Percentiles rank a stretch among this genome's conserved stretches.
Evolutionary conservation across 2,797 vertebrate genomes (phyloP).

Genomic region (Sarcoramphus papa): DNA sequence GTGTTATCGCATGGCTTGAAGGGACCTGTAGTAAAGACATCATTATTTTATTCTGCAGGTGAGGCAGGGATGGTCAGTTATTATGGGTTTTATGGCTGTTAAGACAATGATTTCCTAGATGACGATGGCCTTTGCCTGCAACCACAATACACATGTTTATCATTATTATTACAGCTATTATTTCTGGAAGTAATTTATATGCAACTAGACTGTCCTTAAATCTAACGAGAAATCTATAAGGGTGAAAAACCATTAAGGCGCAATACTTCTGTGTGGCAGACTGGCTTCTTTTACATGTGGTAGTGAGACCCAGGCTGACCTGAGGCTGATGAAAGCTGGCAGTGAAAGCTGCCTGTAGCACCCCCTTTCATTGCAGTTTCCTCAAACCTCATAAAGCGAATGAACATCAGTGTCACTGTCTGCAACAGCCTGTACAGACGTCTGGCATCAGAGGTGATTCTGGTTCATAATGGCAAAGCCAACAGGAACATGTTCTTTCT

Average conservation of each 20-base stretch:
- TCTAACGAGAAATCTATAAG: neutral
- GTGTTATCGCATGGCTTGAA: neutral
- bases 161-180: neutral
- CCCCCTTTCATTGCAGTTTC: neutral
- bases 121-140: neutral
- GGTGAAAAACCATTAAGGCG: neutral
- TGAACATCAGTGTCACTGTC: neutral
- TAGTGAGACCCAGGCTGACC: neutral
- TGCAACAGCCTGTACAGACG: neutral
- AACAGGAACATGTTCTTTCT: neutral
- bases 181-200: neutral
- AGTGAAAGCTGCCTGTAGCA: neutral
- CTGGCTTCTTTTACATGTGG: neutral
- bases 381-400: neutral
- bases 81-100: neutral
- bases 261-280: neutral
- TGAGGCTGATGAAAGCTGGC: neutral
- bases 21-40: neutral
- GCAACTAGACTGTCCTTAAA: neutral
- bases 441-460: neutral
- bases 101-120: neutral
- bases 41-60: neutral
- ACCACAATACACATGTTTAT: neutral
- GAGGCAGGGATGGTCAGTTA: neutral
- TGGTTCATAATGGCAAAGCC: neutral